phyloP scores from a whole-genome alignment of 2,888 invertebrate species.

The Caenorhabditis sinica region DNA sequence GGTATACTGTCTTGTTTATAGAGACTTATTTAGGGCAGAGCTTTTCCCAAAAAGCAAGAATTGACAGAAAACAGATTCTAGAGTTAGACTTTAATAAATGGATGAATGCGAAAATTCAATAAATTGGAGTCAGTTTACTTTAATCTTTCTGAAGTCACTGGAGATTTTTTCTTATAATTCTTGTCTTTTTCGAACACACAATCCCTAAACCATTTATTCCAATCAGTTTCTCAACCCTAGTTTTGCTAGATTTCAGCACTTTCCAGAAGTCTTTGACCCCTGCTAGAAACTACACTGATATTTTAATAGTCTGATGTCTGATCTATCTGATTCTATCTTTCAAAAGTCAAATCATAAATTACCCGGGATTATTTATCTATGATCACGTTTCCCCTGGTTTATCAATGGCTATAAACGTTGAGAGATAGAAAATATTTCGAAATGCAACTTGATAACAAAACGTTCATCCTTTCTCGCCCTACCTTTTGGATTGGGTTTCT shows the following conservation, averaged over 20 bases:
- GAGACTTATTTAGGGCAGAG: too few species aligned
- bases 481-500: not conserved
- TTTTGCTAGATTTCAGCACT: not conserved
- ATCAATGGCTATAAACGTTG: slow-evolving; percentile 3
- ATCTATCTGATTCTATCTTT: slow-evolving; percentile 48
- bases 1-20: too few species aligned
- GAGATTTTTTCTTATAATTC: too few species aligned
- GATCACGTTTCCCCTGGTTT: slow-evolving; percentile 30
- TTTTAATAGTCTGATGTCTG: slow-evolving; percentile 52
- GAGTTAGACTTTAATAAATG: too few species aligned
- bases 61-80: too few species aligned
- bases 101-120: too few species aligned
- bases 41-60: too few species aligned
- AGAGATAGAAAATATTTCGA: slow-evolving; percentile 5
- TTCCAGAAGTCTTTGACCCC: not conserved
- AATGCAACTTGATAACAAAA: slow-evolving; percentile 36
- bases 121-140: too few species aligned
- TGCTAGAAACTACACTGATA: slow-evolving; percentile 10
- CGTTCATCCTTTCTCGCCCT: slow-evolving; percentile 4
- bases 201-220: not conserved
- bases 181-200: not conserved
- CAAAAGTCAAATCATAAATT: slow-evolving; percentile 53
- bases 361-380: slow-evolving; percentile 28
- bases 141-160: too few species aligned
- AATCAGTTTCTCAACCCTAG: too few species aligned